A percentile compares a stretch with the other conserved stretches of the same genome.
These are phyloP conservation scores for Oscheius onirici DNA, from an alignment of 2,888 invertebrate species.

Conservation along the genomic window DNA sequence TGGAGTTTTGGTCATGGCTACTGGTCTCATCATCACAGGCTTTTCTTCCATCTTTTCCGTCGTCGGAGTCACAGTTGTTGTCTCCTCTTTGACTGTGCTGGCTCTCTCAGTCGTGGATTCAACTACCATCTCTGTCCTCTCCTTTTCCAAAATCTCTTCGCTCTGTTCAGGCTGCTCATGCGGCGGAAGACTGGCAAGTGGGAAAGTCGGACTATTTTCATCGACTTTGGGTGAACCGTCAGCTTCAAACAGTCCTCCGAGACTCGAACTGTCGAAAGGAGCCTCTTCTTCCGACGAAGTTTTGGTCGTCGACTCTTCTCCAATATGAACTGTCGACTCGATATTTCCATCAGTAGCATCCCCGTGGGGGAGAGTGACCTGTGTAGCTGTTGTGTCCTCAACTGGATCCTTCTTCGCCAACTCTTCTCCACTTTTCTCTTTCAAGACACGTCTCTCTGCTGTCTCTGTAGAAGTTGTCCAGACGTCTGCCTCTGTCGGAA, in stretches of 20 bases:
- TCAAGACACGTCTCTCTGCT: conserved; percentile 24
- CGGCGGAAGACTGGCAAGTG: conserved; percentile 8
- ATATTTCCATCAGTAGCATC: background rate
- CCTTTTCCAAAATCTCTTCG: conserved; percentile 27
- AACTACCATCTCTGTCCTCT: background rate
- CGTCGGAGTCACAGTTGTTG: background rate
- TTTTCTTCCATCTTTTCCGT: background rate
- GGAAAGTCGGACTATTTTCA: conserved; percentile 17
- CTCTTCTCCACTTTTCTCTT: conserved; percentile 20
- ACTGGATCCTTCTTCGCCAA: background rate
- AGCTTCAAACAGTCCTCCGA: conserved; percentile 27
- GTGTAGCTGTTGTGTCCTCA: background rate
- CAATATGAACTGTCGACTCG: background rate
- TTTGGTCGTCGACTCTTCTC: background rate
- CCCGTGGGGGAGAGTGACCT: background rate
- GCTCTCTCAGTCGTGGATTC: background rate
- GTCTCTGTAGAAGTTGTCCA: conserved; percentile 28
- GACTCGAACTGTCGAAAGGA: conserved; percentile 22
- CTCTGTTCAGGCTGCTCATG: conserved; percentile 8
- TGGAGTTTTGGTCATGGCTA: background rate
- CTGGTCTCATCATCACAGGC: background rate
- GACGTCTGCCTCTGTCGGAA: conserved; percentile 11
- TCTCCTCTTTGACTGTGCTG: background rate
- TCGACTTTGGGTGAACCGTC: conserved; percentile 30
- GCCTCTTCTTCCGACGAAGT: conserved; percentile 2